Evolutionary conservation across 1,140 invertebrate species (phyloP).

Genomic region (Hesperophylax magnus): DNA sequence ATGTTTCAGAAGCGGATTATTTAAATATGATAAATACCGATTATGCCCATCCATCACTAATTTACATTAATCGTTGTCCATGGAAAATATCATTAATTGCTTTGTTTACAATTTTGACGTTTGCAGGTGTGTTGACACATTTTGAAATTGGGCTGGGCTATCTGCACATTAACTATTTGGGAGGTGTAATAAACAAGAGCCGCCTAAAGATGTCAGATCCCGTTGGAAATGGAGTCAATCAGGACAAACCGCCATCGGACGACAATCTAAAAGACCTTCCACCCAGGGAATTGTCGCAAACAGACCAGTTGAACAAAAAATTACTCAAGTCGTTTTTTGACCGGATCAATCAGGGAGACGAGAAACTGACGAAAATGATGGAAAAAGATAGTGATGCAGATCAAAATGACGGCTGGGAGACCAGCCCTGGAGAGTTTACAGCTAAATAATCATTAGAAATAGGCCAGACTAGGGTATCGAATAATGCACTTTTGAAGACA

Average conservation of each 20-base stretch:
- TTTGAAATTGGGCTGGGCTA: neutral
- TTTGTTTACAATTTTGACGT: too few relatives aligned
- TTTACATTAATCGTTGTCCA: too few relatives aligned
- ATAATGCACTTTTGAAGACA: neutral
- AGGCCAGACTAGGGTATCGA: too few relatives aligned
- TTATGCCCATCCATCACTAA: too few relatives aligned
- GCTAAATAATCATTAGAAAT: conserved; percentile 3
- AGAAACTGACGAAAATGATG: conserved; percentile 43
- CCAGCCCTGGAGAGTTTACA: conserved; percentile 24
- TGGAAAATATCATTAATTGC: too few relatives aligned
- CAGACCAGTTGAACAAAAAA: conserved; percentile 46
- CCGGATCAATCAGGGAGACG: conserved; percentile 43
- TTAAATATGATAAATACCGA: too few relatives aligned
- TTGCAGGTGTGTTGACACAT: too few relatives aligned
- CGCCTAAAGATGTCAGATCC: conserved; percentile 41
- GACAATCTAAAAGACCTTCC: neutral
- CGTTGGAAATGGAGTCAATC: conserved; percentile 4
- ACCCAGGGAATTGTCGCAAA: conserved; percentile 43
- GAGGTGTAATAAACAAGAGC: too few relatives aligned
- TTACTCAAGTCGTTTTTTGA: conserved; percentile 47
- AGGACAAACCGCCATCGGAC: neutral
- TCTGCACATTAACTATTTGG: too few relatives aligned
- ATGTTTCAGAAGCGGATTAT: too few relatives aligned
- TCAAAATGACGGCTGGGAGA: conserved; percentile 43
- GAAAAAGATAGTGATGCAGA: neutral